Evolutionary conservation across 2,888 invertebrate species (phyloP).

Genomic region (Rhopalosiphum nymphaeae): DNA sequence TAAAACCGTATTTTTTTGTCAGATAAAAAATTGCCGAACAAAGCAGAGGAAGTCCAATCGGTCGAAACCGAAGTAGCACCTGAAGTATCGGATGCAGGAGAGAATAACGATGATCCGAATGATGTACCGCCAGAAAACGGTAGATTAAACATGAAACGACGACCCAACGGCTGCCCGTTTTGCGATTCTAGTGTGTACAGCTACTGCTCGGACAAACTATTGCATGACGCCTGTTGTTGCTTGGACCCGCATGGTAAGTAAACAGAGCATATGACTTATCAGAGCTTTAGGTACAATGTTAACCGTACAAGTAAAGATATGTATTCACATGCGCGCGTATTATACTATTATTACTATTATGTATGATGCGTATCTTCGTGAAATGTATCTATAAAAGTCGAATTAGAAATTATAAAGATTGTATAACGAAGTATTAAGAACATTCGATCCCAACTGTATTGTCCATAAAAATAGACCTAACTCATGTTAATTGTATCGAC

Average conservation of each 20-base stretch:
- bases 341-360: too few relatives aligned
- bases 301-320: neutral
- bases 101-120: slow-evolving; percentile 42
- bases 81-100: slow-evolving; percentile 42
- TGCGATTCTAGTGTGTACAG: slow-evolving; percentile 84
- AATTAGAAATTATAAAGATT: neutral
- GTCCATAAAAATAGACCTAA: neutral
- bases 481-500: neutral
- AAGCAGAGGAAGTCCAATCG: slow-evolving; percentile 32
- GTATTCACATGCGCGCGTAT: too few relatives aligned
- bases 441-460: neutral
- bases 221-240: slow-evolving; percentile 84
- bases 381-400: neutral
- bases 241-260: slow-evolving; percentile 72
- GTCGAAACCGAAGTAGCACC: neutral
- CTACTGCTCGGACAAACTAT: slow-evolving; percentile 81
- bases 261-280: neutral
- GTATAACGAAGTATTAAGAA: neutral
- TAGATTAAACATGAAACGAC: slow-evolving; percentile 62
- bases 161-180: slow-evolving; percentile 74
- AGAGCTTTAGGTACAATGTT: neutral
- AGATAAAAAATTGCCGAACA: slow-evolving; percentile 24
- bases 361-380: neutral
- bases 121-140: slow-evolving; percentile 49
- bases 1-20: neutral